These are phyloP conservation scores for Bemisia tabaci DNA, from an alignment of 1,140 invertebrate species.

Conservation along the genomic window DNA sequence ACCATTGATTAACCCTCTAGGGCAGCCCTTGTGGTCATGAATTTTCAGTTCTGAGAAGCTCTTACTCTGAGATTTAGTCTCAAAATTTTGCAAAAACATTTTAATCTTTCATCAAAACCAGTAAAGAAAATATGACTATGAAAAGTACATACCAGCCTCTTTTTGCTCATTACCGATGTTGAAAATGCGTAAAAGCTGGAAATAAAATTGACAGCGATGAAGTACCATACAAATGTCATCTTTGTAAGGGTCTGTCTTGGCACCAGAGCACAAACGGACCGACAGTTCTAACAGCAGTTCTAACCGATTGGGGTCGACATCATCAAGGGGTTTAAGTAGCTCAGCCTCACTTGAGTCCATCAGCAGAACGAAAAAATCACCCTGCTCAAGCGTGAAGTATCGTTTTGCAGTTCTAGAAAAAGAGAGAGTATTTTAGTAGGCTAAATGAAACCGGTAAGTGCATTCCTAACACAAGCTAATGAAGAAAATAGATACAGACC, in stretches of 20 bases:
- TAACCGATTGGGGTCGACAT: slow-evolving; percentile 70
- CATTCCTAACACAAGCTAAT: too few relatives aligned
- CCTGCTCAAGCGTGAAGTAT: slow-evolving; percentile 84
- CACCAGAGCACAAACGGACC: slow-evolving; percentile 56
- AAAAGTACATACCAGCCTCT: slow-evolving; percentile 47
- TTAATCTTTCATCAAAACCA: too few relatives aligned
- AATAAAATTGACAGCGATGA: slow-evolving; percentile 71
- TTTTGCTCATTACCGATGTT: slow-evolving; percentile 64
- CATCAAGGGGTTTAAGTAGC: slow-evolving; percentile 69
- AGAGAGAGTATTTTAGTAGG: too few relatives aligned
- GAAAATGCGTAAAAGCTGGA: slow-evolving; percentile 82
- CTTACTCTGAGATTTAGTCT: too few relatives aligned
- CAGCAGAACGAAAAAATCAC: slow-evolving; percentile 87
- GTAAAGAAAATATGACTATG: too few relatives aligned
- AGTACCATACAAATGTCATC: slow-evolving; percentile 82
- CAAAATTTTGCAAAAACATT: too few relatives aligned
- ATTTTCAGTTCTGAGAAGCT: too few relatives aligned
- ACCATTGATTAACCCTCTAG: too few relatives aligned
- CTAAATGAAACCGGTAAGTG: too few relatives aligned
- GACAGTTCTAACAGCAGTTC: slow-evolving; percentile 76
- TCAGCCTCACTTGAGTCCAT: slow-evolving; percentile 90
- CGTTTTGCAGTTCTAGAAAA: slow-evolving; percentile 68
- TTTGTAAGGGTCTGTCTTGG: slow-evolving; percentile 82
- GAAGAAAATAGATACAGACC: too few relatives aligned
- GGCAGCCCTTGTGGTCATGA: too few relatives aligned